phyloP scores from a whole-genome alignment of 35 echinoderm and acorn worm species.

The Nesometra sesokonis region DNA sequence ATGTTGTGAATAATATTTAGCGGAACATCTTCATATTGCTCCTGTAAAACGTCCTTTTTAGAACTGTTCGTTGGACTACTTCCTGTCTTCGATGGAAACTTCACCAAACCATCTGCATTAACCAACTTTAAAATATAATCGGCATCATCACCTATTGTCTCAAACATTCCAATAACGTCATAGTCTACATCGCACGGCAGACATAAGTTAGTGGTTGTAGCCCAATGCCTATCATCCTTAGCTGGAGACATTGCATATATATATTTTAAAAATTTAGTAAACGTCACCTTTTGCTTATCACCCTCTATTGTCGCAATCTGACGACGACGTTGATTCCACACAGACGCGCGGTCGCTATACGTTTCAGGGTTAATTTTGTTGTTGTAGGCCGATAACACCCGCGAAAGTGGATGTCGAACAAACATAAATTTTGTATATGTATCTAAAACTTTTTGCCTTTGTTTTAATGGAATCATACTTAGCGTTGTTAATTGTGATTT shows the following conservation, averaged over 20 bases:
- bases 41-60: not conserved
- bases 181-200: not conserved
- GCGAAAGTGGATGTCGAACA: not conserved
- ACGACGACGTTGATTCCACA: not conserved
- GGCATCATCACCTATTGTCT: not conserved
- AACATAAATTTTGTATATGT: conserved; percentile 9
- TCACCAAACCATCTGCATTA: not conserved
- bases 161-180: conserved; percentile 8
- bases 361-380: not conserved
- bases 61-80: not conserved
- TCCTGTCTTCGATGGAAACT: not conserved
- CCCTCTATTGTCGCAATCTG: not conserved
- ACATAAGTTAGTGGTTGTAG: not conserved
- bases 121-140: not conserved
- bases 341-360: not conserved
- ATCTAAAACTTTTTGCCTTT: not conserved
- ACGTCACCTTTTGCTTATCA: not conserved
- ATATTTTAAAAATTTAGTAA: conserved; percentile 14
- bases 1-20: not conserved
- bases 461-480: not conserved
- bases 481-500: not conserved
- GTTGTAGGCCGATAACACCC: not conserved
- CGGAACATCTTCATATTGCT: not conserved
- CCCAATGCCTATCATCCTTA: not conserved
- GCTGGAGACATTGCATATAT: not conserved